Conservation (phyloP, 2,888 invertebrate species). For the Euphydryas editha region DNA sequence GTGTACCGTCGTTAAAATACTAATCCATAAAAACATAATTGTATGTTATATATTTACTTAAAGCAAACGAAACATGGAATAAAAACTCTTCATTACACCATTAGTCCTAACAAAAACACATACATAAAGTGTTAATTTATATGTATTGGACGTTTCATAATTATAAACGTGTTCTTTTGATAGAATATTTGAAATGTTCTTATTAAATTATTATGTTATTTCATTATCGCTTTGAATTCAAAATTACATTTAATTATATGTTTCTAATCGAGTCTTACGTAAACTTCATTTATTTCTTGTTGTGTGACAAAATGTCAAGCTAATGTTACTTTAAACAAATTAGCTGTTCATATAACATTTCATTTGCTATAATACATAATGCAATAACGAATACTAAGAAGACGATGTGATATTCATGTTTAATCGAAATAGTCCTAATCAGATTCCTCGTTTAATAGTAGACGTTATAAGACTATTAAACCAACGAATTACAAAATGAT, state of each 20-base stretch:
- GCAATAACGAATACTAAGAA: slow-evolving; percentile 3
- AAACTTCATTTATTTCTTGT: slow-evolving; percentile 4
- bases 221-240: neutral
- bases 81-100: neutral
- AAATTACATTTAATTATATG: slow-evolving; percentile 2
- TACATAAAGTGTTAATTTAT: neutral
- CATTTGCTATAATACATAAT: slow-evolving; percentile 4
- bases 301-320: neutral
- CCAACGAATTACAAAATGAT: neutral
- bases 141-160: neutral
- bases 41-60: neutral
- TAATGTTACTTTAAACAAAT: slow-evolving; percentile 5
- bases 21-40: neutral
- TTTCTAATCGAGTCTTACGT: neutral
- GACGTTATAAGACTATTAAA: slow-evolving; percentile 2
- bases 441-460: neutral
- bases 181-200: neutral
- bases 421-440: neutral
- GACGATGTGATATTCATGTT: neutral
- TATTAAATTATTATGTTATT: neutral
- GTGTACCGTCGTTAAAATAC: neutral
- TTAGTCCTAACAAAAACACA: neutral
- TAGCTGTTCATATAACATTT: neutral
- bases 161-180: neutral
- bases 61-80: neutral